These are phyloP conservation scores for Chaunax sp. DNA, from an alignment of 2,797 vertebrate species.

Conservation along the genomic window DNA sequence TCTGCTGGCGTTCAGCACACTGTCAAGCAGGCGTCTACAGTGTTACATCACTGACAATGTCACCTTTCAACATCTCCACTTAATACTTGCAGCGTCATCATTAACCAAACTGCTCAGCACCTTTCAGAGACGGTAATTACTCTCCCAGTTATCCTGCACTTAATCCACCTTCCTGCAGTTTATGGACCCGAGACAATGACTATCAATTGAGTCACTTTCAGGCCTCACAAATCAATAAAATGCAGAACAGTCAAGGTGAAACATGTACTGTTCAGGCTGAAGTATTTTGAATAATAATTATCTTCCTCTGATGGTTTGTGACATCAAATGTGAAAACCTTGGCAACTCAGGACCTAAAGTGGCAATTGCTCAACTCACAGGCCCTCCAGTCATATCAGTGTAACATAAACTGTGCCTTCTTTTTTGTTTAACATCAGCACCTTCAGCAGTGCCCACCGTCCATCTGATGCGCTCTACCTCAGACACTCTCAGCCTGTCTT, in stretches of 20 bases:
- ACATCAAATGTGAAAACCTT: constrained; percentile 22
- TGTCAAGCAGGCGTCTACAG: constrained; percentile 51
- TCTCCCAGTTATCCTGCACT: constrained; percentile 70
- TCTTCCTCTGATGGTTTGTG: constrained; percentile 33
- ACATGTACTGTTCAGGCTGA: constrained; percentile 32
- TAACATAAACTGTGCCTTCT: constrained; percentile 10
- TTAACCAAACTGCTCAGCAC: constrained; percentile 55
- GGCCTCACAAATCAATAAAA: constrained; percentile 71
- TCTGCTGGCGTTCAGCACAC: constrained; percentile 49
- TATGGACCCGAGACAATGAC: constrained; percentile 69
- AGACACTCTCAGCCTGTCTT: constrained; percentile 94
- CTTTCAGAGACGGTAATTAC: constrained; percentile 66
- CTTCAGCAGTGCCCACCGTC: constrained; percentile 93
- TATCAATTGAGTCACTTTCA: constrained; percentile 70
- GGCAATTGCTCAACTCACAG: neutral
- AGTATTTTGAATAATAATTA: constrained; percentile 50
- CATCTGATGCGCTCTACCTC: constrained; percentile 94
- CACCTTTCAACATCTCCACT: constrained; percentile 62
- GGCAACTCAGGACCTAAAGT: constrained; percentile 2
- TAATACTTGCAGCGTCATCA: constrained; percentile 70
- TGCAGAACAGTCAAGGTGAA: constrained; percentile 67
- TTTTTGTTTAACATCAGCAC: constrained; percentile 80
- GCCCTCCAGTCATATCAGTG: neutral
- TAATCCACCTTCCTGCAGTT: constrained; percentile 68
- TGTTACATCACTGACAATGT: constrained; percentile 63